Base-by-base conservation (phyloP, 2,888 invertebrate genomes). In the Tromatobia lineatoria region DNA sequence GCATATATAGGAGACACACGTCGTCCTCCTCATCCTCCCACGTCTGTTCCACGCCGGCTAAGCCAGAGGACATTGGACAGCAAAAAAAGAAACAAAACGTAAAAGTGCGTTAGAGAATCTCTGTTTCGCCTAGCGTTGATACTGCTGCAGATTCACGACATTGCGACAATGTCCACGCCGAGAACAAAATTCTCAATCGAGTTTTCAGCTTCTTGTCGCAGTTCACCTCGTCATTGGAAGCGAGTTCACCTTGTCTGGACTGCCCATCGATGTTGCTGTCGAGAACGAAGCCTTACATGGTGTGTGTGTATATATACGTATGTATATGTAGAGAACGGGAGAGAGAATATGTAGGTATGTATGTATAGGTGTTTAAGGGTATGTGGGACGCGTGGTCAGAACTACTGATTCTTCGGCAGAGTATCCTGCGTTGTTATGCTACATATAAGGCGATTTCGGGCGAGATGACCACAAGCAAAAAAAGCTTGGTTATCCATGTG, bases 1-100 rank as follows among this genome's bases (percentile, higher is more conserved):
- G 34, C 52, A n/a, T 42, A 42, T 42, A 38, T 13, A 23, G 57
- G 70, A 38, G 25, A 57, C 54, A 20, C 52, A n/a, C n/a, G n/a
- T n/a, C n/a, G 38, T 54, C 45, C 38, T 13, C 34, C 13, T 38
- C 71, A 71, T 71, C 71, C 74, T 74, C 61, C 74, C 74, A 74
- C 61, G 61, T 74, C 47, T 34, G 29, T 25, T 23, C 25, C 25
- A 57, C 11, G 25, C 23, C 25, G 25, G 57, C 57, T 57, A 57
- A 57, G 25, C 57, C 57, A n/a, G 73, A 73, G 59, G 47, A 29
- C 38, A 57, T 38, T 25, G 57, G 25, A 57, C 57, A 15, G 1
- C 25, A 25, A 25, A 73, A 6, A 47, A 47, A 15, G 50, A 50
- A 71, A 25, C 1, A 15, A 59, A 7, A n/a, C 7, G 15, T 11